These are phyloP conservation scores for Pelecanoides urinatrix DNA, from an alignment of 2,113 vertebrate genomes.

Conservation along the genomic window DNA sequence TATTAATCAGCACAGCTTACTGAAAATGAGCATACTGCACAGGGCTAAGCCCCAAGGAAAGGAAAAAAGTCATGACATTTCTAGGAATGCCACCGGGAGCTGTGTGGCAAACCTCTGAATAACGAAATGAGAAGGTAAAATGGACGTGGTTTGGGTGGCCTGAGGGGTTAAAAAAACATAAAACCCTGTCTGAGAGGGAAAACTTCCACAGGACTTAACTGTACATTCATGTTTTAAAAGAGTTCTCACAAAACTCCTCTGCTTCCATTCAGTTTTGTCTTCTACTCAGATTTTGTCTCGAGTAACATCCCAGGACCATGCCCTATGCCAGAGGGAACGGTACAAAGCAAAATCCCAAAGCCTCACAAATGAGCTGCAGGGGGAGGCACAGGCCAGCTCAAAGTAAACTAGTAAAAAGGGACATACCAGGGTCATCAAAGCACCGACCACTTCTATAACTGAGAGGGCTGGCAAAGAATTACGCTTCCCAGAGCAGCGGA, in stretches of 20 bases:
- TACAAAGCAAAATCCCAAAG: background rate
- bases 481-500: background rate
- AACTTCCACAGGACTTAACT: background rate
- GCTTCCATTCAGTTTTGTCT: background rate
- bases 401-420: background rate
- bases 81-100: constrained; percentile 14
- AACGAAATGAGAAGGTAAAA: constrained; percentile 35
- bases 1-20: constrained; percentile 42
- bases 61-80: constrained; percentile 56
- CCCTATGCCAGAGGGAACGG: background rate
- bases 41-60: background rate
- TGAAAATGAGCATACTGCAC: background rate
- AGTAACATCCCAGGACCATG: background rate
- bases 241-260: background rate
- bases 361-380: background rate
- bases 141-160: background rate
- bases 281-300: background rate
- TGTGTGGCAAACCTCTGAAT: background rate
- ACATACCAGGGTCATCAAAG: background rate
- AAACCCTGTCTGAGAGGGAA: background rate
- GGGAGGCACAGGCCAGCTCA: background rate
- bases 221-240: background rate
- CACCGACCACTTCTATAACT: background rate
- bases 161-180: background rate
- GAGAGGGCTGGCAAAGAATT: background rate